Percentiles rank a stretch among this genome's conserved stretches.
These are phyloP conservation scores for Hydrolagus affinis DNA, from an alignment of 2,113 vertebrate species.

Conservation along the genomic window DNA sequence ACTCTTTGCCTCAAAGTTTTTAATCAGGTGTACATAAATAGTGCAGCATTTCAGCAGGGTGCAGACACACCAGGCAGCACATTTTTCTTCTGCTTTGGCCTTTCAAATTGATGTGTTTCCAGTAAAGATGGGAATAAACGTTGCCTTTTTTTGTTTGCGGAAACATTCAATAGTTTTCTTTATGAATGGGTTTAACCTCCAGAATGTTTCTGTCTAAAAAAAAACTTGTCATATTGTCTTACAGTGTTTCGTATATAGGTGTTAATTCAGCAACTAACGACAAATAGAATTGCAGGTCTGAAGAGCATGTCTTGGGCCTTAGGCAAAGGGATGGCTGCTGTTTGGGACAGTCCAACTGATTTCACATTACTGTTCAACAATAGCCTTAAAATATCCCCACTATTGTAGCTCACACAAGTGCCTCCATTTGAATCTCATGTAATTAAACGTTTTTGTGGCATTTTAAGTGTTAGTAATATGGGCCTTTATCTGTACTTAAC, in stretches of 20 bases:
- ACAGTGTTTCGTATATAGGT: background rate
- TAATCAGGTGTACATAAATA: conserved; percentile 31
- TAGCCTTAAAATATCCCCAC: background rate
- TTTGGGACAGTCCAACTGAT: background rate
- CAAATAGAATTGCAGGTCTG: background rate
- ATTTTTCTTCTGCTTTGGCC: conserved; percentile 6
- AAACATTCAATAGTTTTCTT: background rate
- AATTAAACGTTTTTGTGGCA: background rate
- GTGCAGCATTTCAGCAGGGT: conserved; percentile 24
- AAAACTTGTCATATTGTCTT: background rate
- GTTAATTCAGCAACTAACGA: background rate
- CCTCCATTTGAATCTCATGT: conserved; percentile 41
- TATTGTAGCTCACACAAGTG: conserved; percentile 36
- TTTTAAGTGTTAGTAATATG: conserved; percentile 27
- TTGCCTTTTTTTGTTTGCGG: background rate
- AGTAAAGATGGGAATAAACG: conserved; percentile 10
- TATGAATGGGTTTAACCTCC: background rate
- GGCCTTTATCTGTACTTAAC: conserved; percentile 44
- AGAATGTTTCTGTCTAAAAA: conserved; percentile 5
- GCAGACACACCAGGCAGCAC: background rate
- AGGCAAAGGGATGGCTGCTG: background rate
- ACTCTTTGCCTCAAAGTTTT: background rate
- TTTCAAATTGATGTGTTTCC: conserved; percentile 22
- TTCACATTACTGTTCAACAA: background rate
- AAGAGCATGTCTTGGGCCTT: background rate